phyloP scores from a whole-genome alignment of 2,888 invertebrate species.

The Pristionchus entomophagus region DNA sequence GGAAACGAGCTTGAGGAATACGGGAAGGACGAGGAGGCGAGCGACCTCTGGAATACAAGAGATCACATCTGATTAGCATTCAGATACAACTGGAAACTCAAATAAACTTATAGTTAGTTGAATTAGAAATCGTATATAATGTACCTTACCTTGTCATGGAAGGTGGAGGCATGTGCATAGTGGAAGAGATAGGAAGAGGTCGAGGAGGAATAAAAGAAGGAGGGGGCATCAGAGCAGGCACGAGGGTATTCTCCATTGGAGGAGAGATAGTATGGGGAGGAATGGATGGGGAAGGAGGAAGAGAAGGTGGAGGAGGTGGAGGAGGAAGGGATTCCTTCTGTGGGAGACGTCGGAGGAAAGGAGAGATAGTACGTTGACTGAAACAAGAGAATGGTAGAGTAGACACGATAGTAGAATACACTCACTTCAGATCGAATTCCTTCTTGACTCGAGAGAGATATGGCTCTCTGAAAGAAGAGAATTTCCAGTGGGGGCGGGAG shows the following conservation, averaged over 20 bases:
- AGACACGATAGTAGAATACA: no score
- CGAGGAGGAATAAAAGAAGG: background rate
- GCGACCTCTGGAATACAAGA: background rate
- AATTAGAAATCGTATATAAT: background rate
- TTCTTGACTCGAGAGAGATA: constrained; percentile 39
- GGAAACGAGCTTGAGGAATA: background rate
- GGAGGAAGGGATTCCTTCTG: background rate
- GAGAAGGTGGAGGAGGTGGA: background rate
- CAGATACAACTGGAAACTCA: no score
- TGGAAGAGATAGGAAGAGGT: background rate
- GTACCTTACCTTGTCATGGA: background rate
- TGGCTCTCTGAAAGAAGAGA: constrained; percentile 14
- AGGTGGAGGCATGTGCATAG: background rate
- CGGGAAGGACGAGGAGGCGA: background rate
- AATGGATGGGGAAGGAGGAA: background rate
- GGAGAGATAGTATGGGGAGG: background rate
- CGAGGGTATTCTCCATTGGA: background rate
- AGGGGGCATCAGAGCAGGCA: background rate
- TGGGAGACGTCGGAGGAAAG: constrained; percentile 30
- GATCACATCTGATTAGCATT: no score
- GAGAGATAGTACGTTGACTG: constrained; percentile 42
- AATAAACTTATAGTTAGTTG: background rate
- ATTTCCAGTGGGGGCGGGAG: background rate
- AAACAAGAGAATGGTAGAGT: background rate
- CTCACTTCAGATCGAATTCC: constrained; percentile 30